phyloP scores from a whole-genome alignment of 1,140 invertebrate species.

The Nasonia giraulti region DNA sequence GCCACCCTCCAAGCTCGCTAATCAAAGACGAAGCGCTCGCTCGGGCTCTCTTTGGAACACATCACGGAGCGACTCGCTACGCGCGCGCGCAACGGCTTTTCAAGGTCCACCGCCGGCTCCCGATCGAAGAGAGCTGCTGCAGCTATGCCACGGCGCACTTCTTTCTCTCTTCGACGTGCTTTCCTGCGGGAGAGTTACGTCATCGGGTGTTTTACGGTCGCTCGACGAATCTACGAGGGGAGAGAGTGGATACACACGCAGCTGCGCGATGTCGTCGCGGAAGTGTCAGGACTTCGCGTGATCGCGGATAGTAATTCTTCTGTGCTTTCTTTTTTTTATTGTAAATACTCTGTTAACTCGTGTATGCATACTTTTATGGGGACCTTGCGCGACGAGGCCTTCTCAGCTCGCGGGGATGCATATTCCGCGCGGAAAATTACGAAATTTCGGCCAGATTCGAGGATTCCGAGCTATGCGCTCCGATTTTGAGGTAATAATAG shows the following conservation, averaged over 20 bases:
- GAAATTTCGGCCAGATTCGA: neutral
- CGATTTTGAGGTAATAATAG: neutral
- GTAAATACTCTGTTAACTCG: too few relatives aligned
- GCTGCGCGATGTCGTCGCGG: neutral
- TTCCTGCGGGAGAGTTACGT: conserved; percentile 5
- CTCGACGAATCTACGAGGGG: neutral
- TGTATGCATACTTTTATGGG: neutral
- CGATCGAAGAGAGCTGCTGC: conserved; percentile 29
- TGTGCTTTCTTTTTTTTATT: neutral
- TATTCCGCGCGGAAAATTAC: neutral
- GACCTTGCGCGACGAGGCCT: neutral
- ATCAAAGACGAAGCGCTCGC: neutral
- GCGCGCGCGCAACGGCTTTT: conserved; percentile 19
- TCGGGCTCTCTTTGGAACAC: neutral
- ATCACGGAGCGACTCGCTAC: neutral
- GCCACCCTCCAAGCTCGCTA: neutral
- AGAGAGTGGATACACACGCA: neutral
- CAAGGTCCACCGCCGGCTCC: conserved; percentile 27
- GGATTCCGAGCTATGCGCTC: neutral
- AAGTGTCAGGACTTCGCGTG: neutral
- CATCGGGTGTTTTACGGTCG: conserved; percentile 25
- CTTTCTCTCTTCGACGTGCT: too few relatives aligned
- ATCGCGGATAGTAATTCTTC: neutral
- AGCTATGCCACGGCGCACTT: neutral
- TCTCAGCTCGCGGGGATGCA: neutral